Evolutionary conservation across 2,113 vertebrate genomes (phyloP), one percentile per base, ranked within the genome.

Genomic region (Stomatorhinus ivindoensis): DNA sequence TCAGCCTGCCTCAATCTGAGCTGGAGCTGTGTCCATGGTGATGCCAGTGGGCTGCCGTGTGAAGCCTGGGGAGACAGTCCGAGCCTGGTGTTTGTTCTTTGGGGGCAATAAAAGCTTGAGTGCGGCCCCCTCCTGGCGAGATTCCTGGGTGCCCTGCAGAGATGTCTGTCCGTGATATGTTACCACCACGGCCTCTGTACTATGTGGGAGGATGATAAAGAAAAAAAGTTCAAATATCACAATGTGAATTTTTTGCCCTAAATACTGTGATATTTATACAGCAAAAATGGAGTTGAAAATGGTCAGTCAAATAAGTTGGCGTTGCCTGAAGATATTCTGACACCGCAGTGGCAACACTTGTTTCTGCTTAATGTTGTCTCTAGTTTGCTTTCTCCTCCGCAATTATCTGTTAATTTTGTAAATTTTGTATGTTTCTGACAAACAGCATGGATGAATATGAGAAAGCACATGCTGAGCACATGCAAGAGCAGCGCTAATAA

Each of bases 1-100:
- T 88, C 87, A 88, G 61, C 31, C 76, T 55, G 86, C 88, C 73
- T 51, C 13, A 8, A 42, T 65, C 24, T 86, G 55, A 69, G 35
- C 55, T 4, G 31, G n/a, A 8, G 76, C 24, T 15, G 80, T 90
- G 58, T 42, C 83, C 90, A 90, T 90, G 88, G 90, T 82, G 51
- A 73, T 55, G 47, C 6, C 31, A 88, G 19, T 10, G 82, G 87
- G 80, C 82, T 8, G 27, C 31, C 10, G 13, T 46, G 35, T 51
- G 19, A 39, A 82, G 31, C 76, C 86, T 15, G 35, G n/a, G 86
- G 86, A 27, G 27, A 48, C 8, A 11, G 3, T 82, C 31, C 9
- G 39, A 27, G 47, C 15, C 27, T 24, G 10, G 73, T 89, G 35
- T 89, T 87, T 47, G 48, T 58, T 89, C 83, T 84, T 21, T 84